Percentiles rank a stretch among this genome's conserved stretches.
These are phyloP conservation scores for Palythoa caribaeorum DNA, from an alignment of 92 coral and sea anemone genomes.

Conservation along the genomic window DNA sequence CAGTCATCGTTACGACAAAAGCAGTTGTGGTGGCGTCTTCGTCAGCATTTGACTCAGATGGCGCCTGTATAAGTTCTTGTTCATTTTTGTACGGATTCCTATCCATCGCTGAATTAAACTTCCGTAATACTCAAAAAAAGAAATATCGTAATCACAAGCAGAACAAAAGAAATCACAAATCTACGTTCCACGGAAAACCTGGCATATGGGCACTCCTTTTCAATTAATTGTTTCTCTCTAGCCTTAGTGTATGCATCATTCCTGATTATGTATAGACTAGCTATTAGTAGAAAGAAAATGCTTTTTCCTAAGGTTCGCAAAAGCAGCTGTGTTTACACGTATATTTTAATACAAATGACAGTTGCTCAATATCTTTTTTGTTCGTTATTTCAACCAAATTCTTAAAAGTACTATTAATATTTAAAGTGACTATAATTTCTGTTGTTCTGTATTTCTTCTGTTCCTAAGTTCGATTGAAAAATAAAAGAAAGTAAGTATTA, in stretches of 20 bases:
- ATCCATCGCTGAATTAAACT: background rate
- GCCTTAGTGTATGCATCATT: background rate
- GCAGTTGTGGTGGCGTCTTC: conserved; percentile 26
- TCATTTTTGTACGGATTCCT: conserved; percentile 19
- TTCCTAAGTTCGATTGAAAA: background rate
- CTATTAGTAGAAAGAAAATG: background rate
- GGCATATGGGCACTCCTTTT: background rate
- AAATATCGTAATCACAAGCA: background rate
- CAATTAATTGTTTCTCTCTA: background rate
- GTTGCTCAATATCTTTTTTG: background rate
- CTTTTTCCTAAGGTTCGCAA: background rate
- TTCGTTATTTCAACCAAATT: background rate
- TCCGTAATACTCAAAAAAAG: background rate
- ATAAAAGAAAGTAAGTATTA: no score
- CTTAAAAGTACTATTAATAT: background rate
- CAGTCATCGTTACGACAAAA: conserved; percentile 30
- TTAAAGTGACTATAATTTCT: background rate
- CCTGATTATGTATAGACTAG: background rate
- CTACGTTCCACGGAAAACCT: background rate
- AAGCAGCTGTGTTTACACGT: conserved; percentile 34
- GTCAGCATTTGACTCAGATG: background rate
- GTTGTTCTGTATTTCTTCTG: background rate
- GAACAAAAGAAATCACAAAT: background rate
- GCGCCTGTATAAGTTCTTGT: background rate
- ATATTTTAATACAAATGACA: background rate